Conservation (phyloP, 2,113 vertebrate genomes). For the Pholis gunnellus region DNA sequence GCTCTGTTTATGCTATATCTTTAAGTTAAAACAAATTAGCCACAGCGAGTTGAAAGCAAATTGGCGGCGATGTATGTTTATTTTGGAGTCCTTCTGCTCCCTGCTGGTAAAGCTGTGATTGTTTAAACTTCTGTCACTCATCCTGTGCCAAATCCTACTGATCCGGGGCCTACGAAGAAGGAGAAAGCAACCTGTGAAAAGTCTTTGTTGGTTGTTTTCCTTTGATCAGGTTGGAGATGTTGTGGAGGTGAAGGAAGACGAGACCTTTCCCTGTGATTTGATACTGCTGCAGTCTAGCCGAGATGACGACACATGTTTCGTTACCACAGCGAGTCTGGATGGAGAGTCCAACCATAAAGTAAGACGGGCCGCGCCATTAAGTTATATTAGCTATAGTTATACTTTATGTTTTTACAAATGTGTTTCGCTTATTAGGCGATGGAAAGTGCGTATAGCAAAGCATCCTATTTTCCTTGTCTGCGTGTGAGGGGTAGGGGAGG, state of each 20-base stretch:
- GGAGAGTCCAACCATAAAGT: constrained; percentile 99
- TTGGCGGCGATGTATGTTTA: background rate
- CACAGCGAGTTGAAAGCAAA: constrained; percentile 20
- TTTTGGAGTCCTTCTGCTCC: background rate
- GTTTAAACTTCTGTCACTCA: constrained; percentile 23
- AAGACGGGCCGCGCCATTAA: background rate
- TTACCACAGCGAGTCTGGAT: constrained; percentile 97
- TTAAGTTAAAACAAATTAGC: constrained; percentile 6
- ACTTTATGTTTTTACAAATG: background rate
- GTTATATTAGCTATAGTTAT: background rate
- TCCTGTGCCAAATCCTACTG: background rate
- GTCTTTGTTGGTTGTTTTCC: constrained; percentile 19
- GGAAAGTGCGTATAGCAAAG: background rate
- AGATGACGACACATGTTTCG: constrained; percentile 90
- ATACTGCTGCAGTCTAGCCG: constrained; percentile 92
- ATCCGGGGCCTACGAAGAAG: background rate
- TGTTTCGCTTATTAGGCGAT: background rate
- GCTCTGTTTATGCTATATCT: background rate
- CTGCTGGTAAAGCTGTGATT: background rate
- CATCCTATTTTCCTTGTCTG: background rate
- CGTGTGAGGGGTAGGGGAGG: background rate
- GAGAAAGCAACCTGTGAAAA: background rate
- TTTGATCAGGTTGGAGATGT: constrained; percentile 92
- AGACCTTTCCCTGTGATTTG: constrained; percentile 98
- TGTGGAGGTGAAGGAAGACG: constrained; percentile 91